Conservation (phyloP, 2,113 vertebrate species). For the Dascyllus trimaculatus region DNA sequence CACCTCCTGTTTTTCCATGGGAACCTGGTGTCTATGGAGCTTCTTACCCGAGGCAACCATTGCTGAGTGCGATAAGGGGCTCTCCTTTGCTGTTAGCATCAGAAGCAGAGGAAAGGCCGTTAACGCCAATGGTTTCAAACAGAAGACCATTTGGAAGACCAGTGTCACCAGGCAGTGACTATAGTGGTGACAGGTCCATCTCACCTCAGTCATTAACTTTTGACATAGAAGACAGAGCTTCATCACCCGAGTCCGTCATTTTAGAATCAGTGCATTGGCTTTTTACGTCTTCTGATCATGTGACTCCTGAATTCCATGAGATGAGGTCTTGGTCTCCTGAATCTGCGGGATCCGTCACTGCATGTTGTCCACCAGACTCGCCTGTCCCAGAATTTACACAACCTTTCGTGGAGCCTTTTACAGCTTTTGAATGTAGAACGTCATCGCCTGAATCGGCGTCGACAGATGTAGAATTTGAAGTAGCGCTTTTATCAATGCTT, state of each 20-base stretch:
- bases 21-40: constrained; percentile 31
- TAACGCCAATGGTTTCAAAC: constrained; percentile 75
- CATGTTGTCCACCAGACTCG: constrained; percentile 39
- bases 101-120: constrained; percentile 63
- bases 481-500: background rate
- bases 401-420: constrained; percentile 11
- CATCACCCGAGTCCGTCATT: constrained; percentile 52
- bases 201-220: constrained; percentile 66
- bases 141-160: constrained; percentile 70
- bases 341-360: constrained; percentile 28
- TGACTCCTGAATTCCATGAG: constrained; percentile 41
- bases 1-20: constrained; percentile 65
- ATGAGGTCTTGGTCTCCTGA: constrained; percentile 54
- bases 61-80: constrained; percentile 17
- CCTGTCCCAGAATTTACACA: constrained; percentile 52
- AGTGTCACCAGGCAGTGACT: constrained; percentile 54
- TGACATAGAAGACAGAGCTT: constrained; percentile 58
- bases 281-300: constrained; percentile 26
- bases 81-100: background rate
- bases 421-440: constrained; percentile 27
- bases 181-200: constrained; percentile 30
- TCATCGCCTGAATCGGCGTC: constrained; percentile 42
- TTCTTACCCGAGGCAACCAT: background rate
- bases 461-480: constrained; percentile 38
- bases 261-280: constrained; percentile 32